Base-by-base conservation (phyloP, 2,888 invertebrate genomes). In the Alloscopus bannaensis region DNA sequence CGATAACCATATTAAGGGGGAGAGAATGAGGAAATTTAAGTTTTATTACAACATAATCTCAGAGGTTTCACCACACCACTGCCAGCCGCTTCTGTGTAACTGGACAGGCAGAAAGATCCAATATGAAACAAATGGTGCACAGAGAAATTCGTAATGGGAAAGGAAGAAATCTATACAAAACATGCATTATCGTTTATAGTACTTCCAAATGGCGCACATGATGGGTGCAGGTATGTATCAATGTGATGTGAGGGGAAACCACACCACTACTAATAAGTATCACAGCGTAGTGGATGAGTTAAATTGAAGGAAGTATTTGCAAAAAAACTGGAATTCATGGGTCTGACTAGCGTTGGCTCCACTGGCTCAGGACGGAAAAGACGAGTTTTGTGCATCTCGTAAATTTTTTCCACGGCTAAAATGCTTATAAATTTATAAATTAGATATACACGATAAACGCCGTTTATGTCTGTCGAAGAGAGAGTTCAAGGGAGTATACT, bases 11-110 rank as follows among this genome's bases (percentile, higher is more conserved):
- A 59, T 45, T 47, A 52, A 66, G 31, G 52, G 24, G 65, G 29
- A 47, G 57, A 52, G n/a, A n/a, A n/a, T n/a, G 57, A 59, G 71
- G 71, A 71, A 71, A 71, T 71, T 71, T 62, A 62, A 71, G 71
- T 71, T 71, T 71, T 71, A 71, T 62, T 71, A 52, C 71, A 62
- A 52, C 52, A 73, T 69, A 36, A n/a, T 64, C 64, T 62, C 52
- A 22, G 22, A 16, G 62, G 40, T 66, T 66, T 52, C 66, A 45
- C 31, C 29, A 66, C 45, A n/a, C n/a, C n/a, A n/a, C n/a, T n/a
- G n/a, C n/a, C n/a, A n/a, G n/a, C n/a, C n/a, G 8, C 47, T n/a
- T 4, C n/a, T 4, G 4, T 22, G 36, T 36, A 36, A 36, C 36
- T 36, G 36, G 6, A 13, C 36, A 13, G 36, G 6, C 36, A 8